Conservation (phyloP, 2,113 vertebrate genomes). For the Myotis yumanensis region DNA sequence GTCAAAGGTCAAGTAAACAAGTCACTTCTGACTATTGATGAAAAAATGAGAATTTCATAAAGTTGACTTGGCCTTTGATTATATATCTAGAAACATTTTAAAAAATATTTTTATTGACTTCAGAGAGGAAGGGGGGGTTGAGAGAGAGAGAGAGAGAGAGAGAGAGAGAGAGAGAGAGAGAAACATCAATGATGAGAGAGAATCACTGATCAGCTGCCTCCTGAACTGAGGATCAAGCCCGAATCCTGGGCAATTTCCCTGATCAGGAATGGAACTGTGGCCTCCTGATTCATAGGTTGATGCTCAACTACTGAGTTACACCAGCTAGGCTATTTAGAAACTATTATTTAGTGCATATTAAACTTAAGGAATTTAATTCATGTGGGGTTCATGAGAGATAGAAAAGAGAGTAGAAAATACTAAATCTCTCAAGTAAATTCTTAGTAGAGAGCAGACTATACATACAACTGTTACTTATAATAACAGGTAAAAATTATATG, state of each 20-base stretch:
- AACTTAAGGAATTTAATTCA: background rate
- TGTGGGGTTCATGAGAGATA: background rate
- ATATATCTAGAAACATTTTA: background rate
- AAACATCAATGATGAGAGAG: too few relatives aligned
- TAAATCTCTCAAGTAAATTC: background rate
- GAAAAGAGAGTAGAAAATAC: background rate
- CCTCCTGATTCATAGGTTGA: too few relatives aligned
- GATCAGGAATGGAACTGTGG: too few relatives aligned
- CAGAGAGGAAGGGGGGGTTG: too few relatives aligned
- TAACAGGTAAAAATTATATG: background rate
- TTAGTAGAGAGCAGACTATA: background rate
- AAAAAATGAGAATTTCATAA: background rate
- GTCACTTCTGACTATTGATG: background rate
- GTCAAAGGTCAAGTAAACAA: background rate
- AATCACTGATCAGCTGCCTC: too few relatives aligned
- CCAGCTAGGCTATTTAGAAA: background rate
- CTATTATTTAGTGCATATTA: background rate
- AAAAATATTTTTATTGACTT: too few relatives aligned
- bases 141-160: too few relatives aligned
- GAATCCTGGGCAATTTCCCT: too few relatives aligned
- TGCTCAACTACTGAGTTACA: too few relatives aligned
- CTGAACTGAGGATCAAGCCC: too few relatives aligned
- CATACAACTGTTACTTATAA: background rate
- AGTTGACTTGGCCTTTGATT: background rate
- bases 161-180: too few relatives aligned